A percentile compares a stretch with the other conserved stretches of the same genome.
phyloP scores from a whole-genome alignment of 2,888 invertebrate species.

The Drosophila merina region DNA sequence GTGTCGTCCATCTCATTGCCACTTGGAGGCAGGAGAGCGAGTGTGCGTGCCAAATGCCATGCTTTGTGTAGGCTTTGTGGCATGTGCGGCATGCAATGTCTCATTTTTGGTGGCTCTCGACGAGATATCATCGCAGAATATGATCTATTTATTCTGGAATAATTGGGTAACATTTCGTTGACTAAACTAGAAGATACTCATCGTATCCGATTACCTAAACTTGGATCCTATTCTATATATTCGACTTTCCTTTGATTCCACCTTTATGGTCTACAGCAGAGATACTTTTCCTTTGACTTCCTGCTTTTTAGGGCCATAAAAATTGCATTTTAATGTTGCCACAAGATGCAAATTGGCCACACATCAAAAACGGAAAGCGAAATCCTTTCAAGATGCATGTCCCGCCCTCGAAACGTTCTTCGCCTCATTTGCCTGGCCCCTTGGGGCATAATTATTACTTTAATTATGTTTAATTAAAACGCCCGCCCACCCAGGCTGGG shows the following conservation, averaged over 20 bases:
- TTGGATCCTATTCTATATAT: background rate
- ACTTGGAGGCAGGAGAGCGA: background rate
- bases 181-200: background rate
- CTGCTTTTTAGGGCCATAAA: conserved; percentile 41
- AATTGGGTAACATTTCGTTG: conserved; percentile 8
- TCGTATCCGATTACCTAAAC: background rate
- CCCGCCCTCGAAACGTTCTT: background rate
- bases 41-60: conserved; percentile 34
- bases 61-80: conserved; percentile 61
- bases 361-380: conserved; percentile 65
- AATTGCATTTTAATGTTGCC: conserved; percentile 43
- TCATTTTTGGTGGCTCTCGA: conserved; percentile 35
- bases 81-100: conserved; percentile 59
- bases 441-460: conserved; percentile 57
- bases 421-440: conserved; percentile 47
- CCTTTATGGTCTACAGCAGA: background rate
- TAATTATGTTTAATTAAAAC: conserved; percentile 62
- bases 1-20: no score
- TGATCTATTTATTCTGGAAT: conserved; percentile 8
- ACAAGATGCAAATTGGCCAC: conserved; percentile 64
- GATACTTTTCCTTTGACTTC: conserved; percentile 22
- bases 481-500: conserved; percentile 36
- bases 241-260: conserved; percentile 26
- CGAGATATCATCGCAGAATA: conserved; percentile 25
- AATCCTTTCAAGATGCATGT: conserved; percentile 72